A percentile compares a stretch with the other conserved stretches of the same genome.
Evolutionary conservation across 2,888 invertebrate genomes (phyloP).

Genomic region (Notodonta ziczac): DNA sequence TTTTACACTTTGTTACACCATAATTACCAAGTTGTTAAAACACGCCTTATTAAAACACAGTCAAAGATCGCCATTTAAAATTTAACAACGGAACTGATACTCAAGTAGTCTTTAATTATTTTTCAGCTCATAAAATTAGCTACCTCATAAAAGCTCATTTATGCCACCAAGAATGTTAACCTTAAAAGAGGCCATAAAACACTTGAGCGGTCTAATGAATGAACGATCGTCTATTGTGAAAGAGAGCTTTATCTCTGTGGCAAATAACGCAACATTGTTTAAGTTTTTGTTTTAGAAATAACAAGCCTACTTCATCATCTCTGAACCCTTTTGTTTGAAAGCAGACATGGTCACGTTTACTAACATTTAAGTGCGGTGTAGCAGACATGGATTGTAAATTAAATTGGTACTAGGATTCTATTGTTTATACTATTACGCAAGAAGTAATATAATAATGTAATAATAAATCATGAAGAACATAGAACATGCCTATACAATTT

Average conservation of each 20-base stretch:
- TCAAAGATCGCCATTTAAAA: not conserved
- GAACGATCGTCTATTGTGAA: constrained; percentile 22
- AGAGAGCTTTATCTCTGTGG: constrained; percentile 13
- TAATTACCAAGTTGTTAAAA: too few species aligned
- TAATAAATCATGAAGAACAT: too few species aligned
- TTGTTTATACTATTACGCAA: too few species aligned
- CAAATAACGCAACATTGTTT: constrained; percentile 22
- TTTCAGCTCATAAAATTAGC: not conserved
- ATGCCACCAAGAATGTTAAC: constrained; percentile 11
- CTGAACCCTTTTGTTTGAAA: constrained; percentile 10
- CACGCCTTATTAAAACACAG: not conserved
- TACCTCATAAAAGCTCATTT: not conserved
- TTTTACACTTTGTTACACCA: too few species aligned
- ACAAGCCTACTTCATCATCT: constrained; percentile 4
- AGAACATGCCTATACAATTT: too few species aligned
- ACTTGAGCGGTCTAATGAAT: constrained; percentile 19
- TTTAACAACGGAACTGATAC: too few species aligned
- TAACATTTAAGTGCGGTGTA: constrained; percentile 5
- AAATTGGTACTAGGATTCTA: not conserved
- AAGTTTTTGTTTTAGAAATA: constrained; percentile 20
- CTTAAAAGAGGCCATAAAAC: constrained; percentile 18
- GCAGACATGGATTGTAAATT: not conserved
- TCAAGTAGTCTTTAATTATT: not conserved
- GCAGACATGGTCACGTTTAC: constrained; percentile 1
- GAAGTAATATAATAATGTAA: too few species aligned